A percentile compares a stretch with the other conserved stretches of the same genome.
Evolutionary conservation across 2,113 vertebrate species (phyloP).

Genomic region (Channa maculata): DNA sequence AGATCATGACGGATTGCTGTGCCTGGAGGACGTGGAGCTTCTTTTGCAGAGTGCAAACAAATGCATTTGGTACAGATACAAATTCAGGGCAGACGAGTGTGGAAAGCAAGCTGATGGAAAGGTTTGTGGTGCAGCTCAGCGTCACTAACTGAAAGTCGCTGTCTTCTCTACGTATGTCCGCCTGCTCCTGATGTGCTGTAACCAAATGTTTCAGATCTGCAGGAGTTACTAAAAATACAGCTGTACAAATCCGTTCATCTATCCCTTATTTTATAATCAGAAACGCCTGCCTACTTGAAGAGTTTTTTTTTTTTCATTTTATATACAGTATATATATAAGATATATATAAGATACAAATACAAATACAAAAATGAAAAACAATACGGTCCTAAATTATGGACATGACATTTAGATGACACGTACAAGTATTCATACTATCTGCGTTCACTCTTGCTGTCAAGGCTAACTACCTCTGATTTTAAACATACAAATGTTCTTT

Average conservation of each 20-base stretch:
- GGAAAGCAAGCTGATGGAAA: conserved; percentile 48
- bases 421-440: no score
- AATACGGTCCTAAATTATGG: no score
- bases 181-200: conserved; percentile 46
- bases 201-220: conserved; percentile 37
- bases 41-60: conserved; percentile 11
- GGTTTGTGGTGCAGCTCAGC: conserved; percentile 65
- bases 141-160: conserved; percentile 53
- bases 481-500: no score
- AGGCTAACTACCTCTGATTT: no score
- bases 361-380: no score
- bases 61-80: not conserved
- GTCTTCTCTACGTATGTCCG: conserved; percentile 43
- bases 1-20: conserved; percentile 51
- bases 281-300: no score
- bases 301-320: no score
- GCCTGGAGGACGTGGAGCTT: conserved; percentile 38
- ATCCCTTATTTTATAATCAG: not conserved
- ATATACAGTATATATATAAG: no score
- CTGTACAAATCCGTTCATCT: not conserved
- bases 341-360: no score
- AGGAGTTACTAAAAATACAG: not conserved
- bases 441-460: no score
- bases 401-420: no score
- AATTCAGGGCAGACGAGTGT: conserved; percentile 7